Evolutionary conservation across 2,113 vertebrate genomes (phyloP).

Genomic region (Elachura formosa): DNA sequence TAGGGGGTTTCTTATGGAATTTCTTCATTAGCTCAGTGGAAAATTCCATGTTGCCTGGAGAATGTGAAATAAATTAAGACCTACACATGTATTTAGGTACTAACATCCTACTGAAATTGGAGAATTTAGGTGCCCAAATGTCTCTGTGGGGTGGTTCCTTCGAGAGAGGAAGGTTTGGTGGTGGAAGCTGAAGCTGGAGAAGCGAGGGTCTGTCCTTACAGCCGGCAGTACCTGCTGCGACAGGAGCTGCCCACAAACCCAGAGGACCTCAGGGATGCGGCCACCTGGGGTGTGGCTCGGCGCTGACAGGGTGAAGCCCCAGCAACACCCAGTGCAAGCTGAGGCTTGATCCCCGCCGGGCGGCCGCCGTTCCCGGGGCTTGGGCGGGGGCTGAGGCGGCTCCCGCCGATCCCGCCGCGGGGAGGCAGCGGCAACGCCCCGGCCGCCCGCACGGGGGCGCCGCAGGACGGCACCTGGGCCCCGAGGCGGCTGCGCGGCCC

Average conservation of each 20-base stretch:
- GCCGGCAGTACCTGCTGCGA: neutral
- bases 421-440: neutral
- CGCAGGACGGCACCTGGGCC: neutral
- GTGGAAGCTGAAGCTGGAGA: neutral
- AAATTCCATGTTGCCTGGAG: neutral
- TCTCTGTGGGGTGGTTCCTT: neutral
- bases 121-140: neutral
- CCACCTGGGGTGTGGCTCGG: neutral
- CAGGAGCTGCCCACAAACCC: neutral
- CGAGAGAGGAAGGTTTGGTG: neutral
- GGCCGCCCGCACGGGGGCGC: neutral
- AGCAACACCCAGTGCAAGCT: rapidly evolving
- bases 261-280: neutral
- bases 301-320: rapidly evolving
- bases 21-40: neutral
- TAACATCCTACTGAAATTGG: neutral
- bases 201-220: neutral
- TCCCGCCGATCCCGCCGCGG: neutral
- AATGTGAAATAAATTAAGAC: neutral
- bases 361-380: neutral
- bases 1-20: neutral
- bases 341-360: neutral
- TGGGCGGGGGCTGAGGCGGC: neutral
- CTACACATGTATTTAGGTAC: neutral
- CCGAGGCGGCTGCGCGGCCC: too few relatives aligned